phyloP scores from a whole-genome alignment of 2,888 invertebrate species.

The Nephrotoma appendiculata region DNA sequence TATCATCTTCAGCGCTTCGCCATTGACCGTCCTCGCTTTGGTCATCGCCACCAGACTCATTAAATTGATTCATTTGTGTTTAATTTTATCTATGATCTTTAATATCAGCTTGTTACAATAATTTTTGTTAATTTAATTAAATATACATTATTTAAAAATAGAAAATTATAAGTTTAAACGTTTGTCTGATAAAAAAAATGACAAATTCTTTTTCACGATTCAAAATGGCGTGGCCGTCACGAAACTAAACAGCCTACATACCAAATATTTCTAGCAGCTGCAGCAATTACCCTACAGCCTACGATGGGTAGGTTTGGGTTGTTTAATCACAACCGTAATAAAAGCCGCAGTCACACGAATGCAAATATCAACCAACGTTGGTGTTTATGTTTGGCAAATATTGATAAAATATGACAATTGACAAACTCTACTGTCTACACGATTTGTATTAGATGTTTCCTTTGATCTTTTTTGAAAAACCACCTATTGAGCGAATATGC shows the following conservation, averaged over 20 bases:
- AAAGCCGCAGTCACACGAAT: too few species aligned
- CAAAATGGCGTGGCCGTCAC: background rate
- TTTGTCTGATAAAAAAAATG: background rate
- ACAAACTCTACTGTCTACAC: too few species aligned
- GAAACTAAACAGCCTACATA: background rate
- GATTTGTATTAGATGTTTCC: too few species aligned
- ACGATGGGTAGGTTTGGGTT: too few species aligned
- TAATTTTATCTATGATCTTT: background rate
- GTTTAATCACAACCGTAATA: too few species aligned
- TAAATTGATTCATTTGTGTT: slow-evolving; percentile 14
- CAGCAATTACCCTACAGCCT: background rate
- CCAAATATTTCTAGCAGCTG: background rate
- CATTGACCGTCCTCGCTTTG: slow-evolving; percentile 79
- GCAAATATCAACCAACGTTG: too few species aligned
- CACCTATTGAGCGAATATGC: too few species aligned
- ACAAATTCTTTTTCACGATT: background rate
- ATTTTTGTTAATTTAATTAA: background rate
- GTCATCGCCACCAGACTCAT: slow-evolving; percentile 39
- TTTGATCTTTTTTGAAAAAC: too few species aligned
- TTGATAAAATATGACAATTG: too few species aligned
- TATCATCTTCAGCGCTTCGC: slow-evolving; percentile 50
- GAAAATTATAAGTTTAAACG: background rate
- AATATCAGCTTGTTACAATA: background rate
- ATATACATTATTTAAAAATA: background rate
- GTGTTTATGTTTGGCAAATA: too few species aligned